These are phyloP conservation scores for Austrofundulus limnaeus DNA, from an alignment of 2,113 vertebrate species.

Conservation along the genomic window DNA sequence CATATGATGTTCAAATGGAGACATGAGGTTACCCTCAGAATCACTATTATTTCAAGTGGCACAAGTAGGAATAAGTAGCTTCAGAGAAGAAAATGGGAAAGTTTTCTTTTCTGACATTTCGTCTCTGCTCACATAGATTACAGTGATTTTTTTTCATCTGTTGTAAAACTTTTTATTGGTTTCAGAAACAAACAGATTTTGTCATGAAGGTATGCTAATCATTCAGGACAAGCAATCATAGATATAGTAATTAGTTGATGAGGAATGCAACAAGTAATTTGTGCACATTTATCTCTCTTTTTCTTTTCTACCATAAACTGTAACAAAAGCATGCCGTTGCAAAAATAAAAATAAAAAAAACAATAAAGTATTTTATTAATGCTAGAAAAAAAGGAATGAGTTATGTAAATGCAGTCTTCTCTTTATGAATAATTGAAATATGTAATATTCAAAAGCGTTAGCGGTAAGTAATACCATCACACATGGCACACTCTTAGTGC, in stretches of 20 bases:
- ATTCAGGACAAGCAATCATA: too few relatives aligned
- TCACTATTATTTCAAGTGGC: slow-evolving; percentile 26
- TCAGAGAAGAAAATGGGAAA: neutral
- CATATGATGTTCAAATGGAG: slow-evolving; percentile 7
- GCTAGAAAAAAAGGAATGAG: neutral
- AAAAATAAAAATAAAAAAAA: neutral
- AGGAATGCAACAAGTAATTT: too few relatives aligned
- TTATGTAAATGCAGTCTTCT: slow-evolving; percentile 23
- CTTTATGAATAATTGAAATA: slow-evolving; percentile 34
- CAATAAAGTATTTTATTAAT: neutral
- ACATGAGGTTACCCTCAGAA: slow-evolving; percentile 21
- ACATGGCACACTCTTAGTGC: slow-evolving; percentile 26
- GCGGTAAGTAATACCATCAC: slow-evolving; percentile 30
- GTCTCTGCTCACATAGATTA: slow-evolving; percentile 1
- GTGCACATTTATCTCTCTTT: neutral
- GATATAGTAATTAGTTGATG: neutral
- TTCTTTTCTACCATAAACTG: slow-evolving; percentile 7
- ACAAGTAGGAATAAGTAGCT: slow-evolving; percentile 1
- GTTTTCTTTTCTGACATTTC: slow-evolving; percentile 1
- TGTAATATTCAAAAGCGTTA: slow-evolving; percentile 28
- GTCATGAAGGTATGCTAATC: neutral
- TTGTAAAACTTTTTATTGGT: neutral
- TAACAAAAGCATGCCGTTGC: neutral
- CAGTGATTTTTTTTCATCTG: neutral
- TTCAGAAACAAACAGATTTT: neutral